These are phyloP conservation scores for Hyposoter dolosus DNA, from an alignment of 2,888 invertebrate genomes.

Conservation along the genomic window DNA sequence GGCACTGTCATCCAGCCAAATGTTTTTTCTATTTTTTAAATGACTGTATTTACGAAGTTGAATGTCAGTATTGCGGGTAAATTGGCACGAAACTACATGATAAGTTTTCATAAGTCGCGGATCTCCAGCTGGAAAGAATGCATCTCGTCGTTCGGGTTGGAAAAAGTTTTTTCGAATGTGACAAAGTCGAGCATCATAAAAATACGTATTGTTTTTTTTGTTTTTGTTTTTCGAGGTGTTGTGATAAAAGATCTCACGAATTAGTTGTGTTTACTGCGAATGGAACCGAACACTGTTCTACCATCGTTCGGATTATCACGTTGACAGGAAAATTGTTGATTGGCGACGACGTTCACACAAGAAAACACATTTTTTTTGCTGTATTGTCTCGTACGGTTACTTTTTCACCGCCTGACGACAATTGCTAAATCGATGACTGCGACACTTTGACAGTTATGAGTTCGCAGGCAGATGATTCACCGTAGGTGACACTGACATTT, in stretches of 20 bases:
- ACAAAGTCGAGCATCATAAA: slow-evolving; percentile 44
- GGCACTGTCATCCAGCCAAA: background rate
- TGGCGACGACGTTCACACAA: background rate
- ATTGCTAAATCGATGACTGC: slow-evolving; percentile 2
- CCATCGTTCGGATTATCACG: slow-evolving; percentile 26
- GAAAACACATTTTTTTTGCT: slow-evolving; percentile 21
- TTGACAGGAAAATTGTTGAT: slow-evolving; percentile 23
- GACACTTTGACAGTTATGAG: slow-evolving; percentile 34
- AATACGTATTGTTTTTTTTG: background rate
- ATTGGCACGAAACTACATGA: slow-evolving; percentile 29
- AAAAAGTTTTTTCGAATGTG: slow-evolving; percentile 30
- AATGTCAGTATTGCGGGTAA: background rate
- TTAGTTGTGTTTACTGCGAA: slow-evolving; percentile 1
- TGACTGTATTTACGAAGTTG: background rate
- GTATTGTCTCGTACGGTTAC: background rate
- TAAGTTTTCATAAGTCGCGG: slow-evolving; percentile 14
- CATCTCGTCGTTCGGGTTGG: slow-evolving; percentile 38
- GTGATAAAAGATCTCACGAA: slow-evolving; percentile 10
- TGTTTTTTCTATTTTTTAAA: background rate
- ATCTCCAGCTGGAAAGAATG: slow-evolving; percentile 15
- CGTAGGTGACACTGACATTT: slow-evolving; percentile 15
- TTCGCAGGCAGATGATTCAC: background rate
- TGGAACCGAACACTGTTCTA: background rate
- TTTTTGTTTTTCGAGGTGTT: background rate
- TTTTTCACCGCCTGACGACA: background rate